Conservation (phyloP, 1,140 invertebrate genomes). For the Dryas iulia region DNA sequence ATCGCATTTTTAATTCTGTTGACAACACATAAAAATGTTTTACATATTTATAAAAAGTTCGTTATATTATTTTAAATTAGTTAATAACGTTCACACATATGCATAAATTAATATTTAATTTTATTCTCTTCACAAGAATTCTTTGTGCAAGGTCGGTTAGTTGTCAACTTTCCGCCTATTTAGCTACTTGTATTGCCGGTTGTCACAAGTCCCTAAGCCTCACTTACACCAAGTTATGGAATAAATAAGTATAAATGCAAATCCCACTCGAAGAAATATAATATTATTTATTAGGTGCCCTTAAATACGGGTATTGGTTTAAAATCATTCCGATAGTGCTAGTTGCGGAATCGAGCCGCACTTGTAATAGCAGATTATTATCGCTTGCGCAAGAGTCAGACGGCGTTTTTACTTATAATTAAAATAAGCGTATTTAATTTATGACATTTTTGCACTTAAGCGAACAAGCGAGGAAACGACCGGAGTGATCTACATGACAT, state of each 20-base stretch:
- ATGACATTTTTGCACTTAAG: conserved; percentile 44
- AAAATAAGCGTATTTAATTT: conserved; percentile 50
- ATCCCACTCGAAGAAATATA: no score
- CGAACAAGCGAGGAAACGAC: conserved; percentile 33
- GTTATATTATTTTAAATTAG: background rate
- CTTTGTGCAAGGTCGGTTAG: background rate
- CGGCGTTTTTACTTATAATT: conserved; percentile 44
- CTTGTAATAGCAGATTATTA: conserved; percentile 45
- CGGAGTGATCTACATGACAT: conserved; percentile 23
- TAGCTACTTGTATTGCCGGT: no score
- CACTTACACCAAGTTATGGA: background rate
- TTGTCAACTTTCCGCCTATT: background rate
- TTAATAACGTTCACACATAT: no score
- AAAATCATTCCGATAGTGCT: background rate
- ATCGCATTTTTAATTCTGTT: conserved; percentile 23
- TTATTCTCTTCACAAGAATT: no score
- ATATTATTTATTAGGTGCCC: no score
- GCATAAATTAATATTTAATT: no score
- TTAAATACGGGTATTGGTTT: background rate
- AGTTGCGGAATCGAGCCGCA: background rate
- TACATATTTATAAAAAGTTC: background rate
- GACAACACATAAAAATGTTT: conserved; percentile 20
- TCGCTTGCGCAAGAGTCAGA: conserved; percentile 36
- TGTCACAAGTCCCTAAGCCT: background rate
- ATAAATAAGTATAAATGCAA: background rate